Percentiles rank a stretch among this genome's conserved stretches.
These are phyloP conservation scores for Pitangus sulphuratus DNA, from an alignment of 2,797 vertebrate species.

Conservation along the genomic window DNA sequence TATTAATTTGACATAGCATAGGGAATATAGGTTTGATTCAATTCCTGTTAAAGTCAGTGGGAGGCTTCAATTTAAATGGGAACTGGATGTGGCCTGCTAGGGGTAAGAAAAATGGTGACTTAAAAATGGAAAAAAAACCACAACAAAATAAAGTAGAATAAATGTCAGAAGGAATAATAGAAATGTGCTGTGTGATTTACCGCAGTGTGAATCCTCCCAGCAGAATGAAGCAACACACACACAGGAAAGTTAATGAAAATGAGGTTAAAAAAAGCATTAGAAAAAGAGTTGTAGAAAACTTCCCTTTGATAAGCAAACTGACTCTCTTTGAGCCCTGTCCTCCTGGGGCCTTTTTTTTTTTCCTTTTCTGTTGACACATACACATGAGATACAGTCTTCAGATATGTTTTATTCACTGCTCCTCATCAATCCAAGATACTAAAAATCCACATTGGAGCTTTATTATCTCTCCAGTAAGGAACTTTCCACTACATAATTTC, in stretches of 20 bases:
- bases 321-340: neutral
- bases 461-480: neutral
- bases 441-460: neutral
- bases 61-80: neutral
- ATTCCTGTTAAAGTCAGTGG: neutral
- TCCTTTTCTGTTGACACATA: neutral
- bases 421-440: neutral
- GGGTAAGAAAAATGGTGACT: neutral
- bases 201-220: neutral
- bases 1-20: neutral
- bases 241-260: neutral
- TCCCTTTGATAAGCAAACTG: neutral
- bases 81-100: neutral
- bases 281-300: neutral
- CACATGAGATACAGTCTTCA: neutral
- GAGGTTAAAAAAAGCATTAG: neutral
- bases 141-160: neutral
- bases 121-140: neutral
- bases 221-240: neutral
- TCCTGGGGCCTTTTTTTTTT: neutral
- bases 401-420: neutral
- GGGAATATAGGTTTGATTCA: neutral
- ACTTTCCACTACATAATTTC: neutral
- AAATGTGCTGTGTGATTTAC: neutral
- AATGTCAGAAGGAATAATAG: neutral